Evolutionary conservation across 1,140 invertebrate genomes (phyloP), one percentile per base, ranked within the genome.

Genomic region (Nomia melanderi): DNA sequence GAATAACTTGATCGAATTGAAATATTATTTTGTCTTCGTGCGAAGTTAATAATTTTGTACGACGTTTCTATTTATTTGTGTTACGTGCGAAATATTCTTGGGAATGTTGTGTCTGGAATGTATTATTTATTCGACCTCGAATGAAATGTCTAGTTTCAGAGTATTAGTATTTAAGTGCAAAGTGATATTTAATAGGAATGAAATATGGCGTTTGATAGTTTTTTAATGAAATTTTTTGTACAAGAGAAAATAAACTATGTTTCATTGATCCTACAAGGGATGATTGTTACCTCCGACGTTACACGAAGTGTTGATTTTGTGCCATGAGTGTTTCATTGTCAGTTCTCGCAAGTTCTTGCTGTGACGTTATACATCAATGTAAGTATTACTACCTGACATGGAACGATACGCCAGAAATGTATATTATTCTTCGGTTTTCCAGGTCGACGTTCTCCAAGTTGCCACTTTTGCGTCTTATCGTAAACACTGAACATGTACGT

Each of bases 321-420:
- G n/a, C n/a, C 0, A 4, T 14, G 8, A 44, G 33, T 41, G 36
- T 41, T 20, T 25, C n/a, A n/a, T 12, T n/a, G 20, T 27, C 14
- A 41, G 27, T 29, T 39, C 27, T 17, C 6, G 1, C 17, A 54
- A 11, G 12, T 20, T 25, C 23, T 8, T 31, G 47, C 4, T 17
- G 11, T 11, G 50, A 27, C 4, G 7, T 20, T 53, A 8, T 11
- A n/a, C 41, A 23, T 41, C 27, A 31, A 29, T 17, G 70, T 73
- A 73, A 73, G 70, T 73, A 73, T 53, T 39, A 2, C 25, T 54
- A 64, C 50, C 17, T 25, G 1, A 53, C 20, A 2, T 27, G 27
- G 3, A 27, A 39, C 14, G 6, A 54, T 27, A 3, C 3, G 14
- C 36, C n/a, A 17, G 33, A 62, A 39, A 11, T 39, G 8, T 62